A percentile compares a stretch with the other conserved stretches of the same genome.
Conservation (phyloP, 1,140 invertebrate genomes). For the Mizuhopecten yessoensis region DNA sequence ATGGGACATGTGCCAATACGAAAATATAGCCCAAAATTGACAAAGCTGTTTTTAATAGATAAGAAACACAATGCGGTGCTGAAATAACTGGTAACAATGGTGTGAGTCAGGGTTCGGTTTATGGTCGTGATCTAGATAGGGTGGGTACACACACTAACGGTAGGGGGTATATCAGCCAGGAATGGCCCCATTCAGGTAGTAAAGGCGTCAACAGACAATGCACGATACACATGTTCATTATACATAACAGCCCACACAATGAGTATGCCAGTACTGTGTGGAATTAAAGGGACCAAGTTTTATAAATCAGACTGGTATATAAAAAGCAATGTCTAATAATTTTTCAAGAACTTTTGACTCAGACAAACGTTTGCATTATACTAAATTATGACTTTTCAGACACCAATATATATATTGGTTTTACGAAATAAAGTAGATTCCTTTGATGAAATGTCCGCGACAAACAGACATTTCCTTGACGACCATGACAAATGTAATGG, state of each 20-base stretch:
- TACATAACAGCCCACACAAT: background rate
- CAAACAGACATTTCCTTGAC: too few relatives aligned
- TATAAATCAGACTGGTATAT: too few relatives aligned
- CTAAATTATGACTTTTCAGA: too few relatives aligned
- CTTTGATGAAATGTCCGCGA: too few relatives aligned
- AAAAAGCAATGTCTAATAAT: too few relatives aligned
- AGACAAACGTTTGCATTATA: too few relatives aligned
- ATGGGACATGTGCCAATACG: background rate
- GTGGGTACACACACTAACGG: background rate
- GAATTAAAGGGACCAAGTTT: background rate
- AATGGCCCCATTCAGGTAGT: background rate
- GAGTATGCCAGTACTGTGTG: background rate
- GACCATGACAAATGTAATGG: too few relatives aligned
- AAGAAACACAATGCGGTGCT: conserved; percentile 26
- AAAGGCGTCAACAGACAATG: background rate
- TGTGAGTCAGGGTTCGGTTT: background rate
- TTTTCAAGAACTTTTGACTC: too few relatives aligned
- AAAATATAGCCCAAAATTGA: background rate
- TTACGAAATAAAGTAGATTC: too few relatives aligned
- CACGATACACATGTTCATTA: background rate
- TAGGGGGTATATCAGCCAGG: background rate
- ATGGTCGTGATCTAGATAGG: background rate
- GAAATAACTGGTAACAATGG: background rate
- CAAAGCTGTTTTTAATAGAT: conserved; percentile 5
- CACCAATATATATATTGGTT: too few relatives aligned